Base-by-base conservation (phyloP, 2,113 vertebrate genomes). In the Apodemus speciosus region DNA sequence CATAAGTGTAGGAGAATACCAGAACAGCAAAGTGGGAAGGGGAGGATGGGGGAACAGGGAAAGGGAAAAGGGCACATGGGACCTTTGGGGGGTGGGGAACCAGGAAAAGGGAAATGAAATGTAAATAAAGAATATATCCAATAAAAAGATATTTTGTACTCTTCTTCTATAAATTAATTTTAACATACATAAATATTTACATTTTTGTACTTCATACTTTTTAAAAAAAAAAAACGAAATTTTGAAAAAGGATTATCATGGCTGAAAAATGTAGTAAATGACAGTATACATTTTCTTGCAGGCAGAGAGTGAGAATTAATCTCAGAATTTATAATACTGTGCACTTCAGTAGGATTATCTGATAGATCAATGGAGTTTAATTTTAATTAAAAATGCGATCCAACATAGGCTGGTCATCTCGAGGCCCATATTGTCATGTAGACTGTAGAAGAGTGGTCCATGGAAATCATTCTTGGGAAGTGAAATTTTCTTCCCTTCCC, bases 341-440 rank as follows among this genome's bases (percentile, higher is more conserved):
- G 40, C 18, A 91, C 93, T 97, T 92, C 84, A 87, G 46, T 83
- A 94, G 66, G 43, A 75, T 95, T 95, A 68, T 91, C 73, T 93
- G 84, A 95, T 49, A 90, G 77, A 94, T 93, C 46, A 92, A 25
- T 95, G 88, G 53, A 96, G 86, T 96, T 93, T 95, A 93, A 96
- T 89, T 95, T 96, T 95, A 94, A 96, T 96, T 96, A 94, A 96
- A 96, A 95, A 88, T 93, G 71, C 2, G 27, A 56, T 73, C 35
- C 49, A 89, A 81, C 49, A 75, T 64, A 88, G 66, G 32, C 80
- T 93, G 85, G 73, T 96, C 91, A 97, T 95, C 64, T 94, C 46
- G 91, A 88, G 56, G 43, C 27, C 85, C n/a, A 58, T 2, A 88
- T 46, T 56, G 30, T 81, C 46, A 53, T 60, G 86, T 30, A 88